Evolutionary conservation across 2,797 vertebrate species (phyloP), one percentile per base, ranked within the genome.

Genomic region (Danio kyathit): DNA sequence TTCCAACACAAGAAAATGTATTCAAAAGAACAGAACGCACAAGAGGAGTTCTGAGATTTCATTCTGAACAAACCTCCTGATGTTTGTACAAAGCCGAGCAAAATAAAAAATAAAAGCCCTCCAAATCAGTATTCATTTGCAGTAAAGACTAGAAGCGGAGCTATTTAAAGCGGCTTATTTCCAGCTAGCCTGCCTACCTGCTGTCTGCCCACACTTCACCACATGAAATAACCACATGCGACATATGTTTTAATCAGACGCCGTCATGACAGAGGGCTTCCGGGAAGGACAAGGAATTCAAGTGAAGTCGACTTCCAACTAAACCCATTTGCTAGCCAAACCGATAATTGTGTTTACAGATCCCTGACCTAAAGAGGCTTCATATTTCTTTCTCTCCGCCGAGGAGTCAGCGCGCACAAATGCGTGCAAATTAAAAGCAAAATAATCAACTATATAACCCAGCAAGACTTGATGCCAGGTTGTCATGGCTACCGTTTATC

Each of bases 391-490:
- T 14, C 19, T 17, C 48, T 44, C n/a, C 9, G 11, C 56, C 44
- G 64, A 65, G 76, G 83, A 86, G 82, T 84, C 77, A 84, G 48
- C 49, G 71, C 77, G 84, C 85, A 85, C 81, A 88, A 89, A 85
- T 76, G 82, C 75, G 83, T 84, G n/a, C 72, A 76, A 89, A 91
- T 92, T 90, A 91, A 89, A 91, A 90, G 80, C 57, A 82, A 89
- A 92, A 91, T 91, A 89, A 92, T 91, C 87, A 89, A 88, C 85
- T 89, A 92, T 92, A 91, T 91, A 90, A 82, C 19, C 71, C 74
- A 82, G 80, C 63, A 51, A 78, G 78, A 21, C 83, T 84, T 89
- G 86, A 89, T 80, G 85, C 61, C 75, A 79, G 85, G 91, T 93
- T 92, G 87, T 90, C 89, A 93, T 92, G 89, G 85, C 86, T 44